Evolutionary conservation across 35 echinoderm and acorn worm genomes (phyloP).

Genomic region (Patiria miniata): DNA sequence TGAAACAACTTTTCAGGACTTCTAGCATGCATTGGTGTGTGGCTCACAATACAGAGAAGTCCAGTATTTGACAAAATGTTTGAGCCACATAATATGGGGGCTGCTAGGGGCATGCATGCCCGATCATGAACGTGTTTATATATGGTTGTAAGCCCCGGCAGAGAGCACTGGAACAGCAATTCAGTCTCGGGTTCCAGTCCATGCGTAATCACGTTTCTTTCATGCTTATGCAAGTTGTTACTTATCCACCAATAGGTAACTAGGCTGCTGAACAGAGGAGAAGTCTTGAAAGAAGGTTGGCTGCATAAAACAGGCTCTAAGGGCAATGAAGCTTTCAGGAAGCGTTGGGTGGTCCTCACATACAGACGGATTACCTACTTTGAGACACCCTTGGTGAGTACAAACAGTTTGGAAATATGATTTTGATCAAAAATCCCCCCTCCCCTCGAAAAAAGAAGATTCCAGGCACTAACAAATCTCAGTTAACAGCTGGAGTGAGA

Average conservation of each 20-base stretch:
- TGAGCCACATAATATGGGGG: too few species aligned
- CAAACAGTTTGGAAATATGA: neutral
- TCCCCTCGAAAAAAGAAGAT: neutral
- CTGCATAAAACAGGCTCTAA: slow-evolving; percentile 89
- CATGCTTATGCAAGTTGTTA: too few species aligned
- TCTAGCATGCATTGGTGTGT: too few species aligned
- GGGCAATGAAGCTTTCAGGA: slow-evolving; percentile 87
- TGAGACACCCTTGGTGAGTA: slow-evolving; percentile 86
- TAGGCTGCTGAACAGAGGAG: slow-evolving; percentile 27
- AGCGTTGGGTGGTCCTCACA: slow-evolving; percentile 90
- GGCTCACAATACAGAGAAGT: too few species aligned
- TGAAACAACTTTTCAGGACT: too few species aligned
- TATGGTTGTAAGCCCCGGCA: too few species aligned
- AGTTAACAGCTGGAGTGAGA: neutral
- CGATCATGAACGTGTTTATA: too few species aligned
- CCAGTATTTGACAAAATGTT: too few species aligned
- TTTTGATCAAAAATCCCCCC: neutral
- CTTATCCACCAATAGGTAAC: neutral
- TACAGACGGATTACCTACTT: slow-evolving; percentile 84
- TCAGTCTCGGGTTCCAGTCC: too few species aligned
- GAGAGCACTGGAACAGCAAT: too few species aligned
- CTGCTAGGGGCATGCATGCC: too few species aligned
- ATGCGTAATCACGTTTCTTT: too few species aligned
- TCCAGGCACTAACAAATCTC: neutral
- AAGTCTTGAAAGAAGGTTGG: slow-evolving; percentile 84